Conservation (phyloP, 1,140 invertebrate genomes). For the Camponotus pennsylvanicus region DNA sequence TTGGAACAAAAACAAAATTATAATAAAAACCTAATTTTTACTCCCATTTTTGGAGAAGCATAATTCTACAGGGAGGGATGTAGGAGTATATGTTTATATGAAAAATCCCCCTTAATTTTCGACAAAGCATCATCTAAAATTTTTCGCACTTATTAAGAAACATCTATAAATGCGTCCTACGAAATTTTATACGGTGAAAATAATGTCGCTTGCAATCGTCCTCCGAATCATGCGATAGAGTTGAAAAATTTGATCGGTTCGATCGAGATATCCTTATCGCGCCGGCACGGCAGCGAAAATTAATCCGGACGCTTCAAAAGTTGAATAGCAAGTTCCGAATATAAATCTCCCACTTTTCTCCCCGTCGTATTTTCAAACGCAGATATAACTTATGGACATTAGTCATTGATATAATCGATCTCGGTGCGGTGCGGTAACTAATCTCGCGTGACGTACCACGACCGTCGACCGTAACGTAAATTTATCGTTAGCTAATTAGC, state of each 20-base stretch:
- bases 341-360: slow-evolving; percentile 27
- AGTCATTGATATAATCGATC: slow-evolving; percentile 59
- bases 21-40: too few relatives aligned
- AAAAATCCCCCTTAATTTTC: too few relatives aligned
- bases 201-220: not conserved
- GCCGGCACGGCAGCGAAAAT: not conserved
- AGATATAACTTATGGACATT: slow-evolving; percentile 27
- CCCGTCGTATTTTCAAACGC: not conserved
- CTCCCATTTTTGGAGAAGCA: too few relatives aligned
- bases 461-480: slow-evolving; percentile 55
- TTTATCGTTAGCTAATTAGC: slow-evolving; percentile 72
- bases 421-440: slow-evolving; percentile 7
- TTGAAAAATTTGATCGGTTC: slow-evolving; percentile 36
- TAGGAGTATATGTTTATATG: too few relatives aligned
- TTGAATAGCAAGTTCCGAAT: slow-evolving; percentile 43
- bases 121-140: too few relatives aligned
- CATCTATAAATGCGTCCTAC: not conserved
- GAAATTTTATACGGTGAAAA: too few relatives aligned
- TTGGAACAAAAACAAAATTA: too few relatives aligned
- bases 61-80: too few relatives aligned
- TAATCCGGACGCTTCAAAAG: slow-evolving; percentile 45
- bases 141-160: not conserved
- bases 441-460: slow-evolving; percentile 44
- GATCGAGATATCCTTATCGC: slow-evolving; percentile 50
- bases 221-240: not conserved